Evolutionary conservation across 2,797 vertebrate genomes (phyloP).

Genomic region (Leontopithecus rosalia): DNA sequence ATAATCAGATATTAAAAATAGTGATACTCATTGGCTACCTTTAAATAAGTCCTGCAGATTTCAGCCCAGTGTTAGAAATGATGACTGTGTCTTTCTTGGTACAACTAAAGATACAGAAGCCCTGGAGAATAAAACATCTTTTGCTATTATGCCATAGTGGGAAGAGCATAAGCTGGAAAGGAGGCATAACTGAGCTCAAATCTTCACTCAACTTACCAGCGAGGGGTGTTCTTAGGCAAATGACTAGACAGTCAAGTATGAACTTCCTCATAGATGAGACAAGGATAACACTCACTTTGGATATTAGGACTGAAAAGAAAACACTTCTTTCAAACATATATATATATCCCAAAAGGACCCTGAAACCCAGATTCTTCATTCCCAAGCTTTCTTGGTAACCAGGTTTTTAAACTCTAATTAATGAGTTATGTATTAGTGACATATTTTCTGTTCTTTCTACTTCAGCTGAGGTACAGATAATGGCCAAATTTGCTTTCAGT

Average conservation of each 20-base stretch:
- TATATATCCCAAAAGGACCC: neutral
- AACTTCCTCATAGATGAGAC: neutral
- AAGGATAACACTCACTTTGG: neutral
- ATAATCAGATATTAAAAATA: conserved; percentile 2
- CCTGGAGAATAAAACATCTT: neutral
- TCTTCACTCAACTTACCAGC: neutral
- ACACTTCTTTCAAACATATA: neutral
- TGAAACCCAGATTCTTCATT: neutral
- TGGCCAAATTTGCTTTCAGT: neutral
- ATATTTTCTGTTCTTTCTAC: neutral
- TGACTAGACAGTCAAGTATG: neutral
- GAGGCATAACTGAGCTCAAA: neutral
- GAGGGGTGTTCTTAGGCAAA: neutral
- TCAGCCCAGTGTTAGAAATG: neutral
- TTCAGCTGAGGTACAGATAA: neutral
- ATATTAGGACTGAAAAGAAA: neutral
- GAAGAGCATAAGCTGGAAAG: neutral
- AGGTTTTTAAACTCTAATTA: neutral
- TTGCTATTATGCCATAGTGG: neutral
- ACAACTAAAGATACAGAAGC: neutral
- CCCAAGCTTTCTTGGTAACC: neutral
- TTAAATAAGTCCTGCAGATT: neutral
- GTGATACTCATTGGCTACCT: neutral
- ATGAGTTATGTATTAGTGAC: neutral
- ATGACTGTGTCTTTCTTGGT: neutral